Base-by-base conservation (phyloP, 2,888 invertebrate genomes). In the Drosophila incognita region DNA sequence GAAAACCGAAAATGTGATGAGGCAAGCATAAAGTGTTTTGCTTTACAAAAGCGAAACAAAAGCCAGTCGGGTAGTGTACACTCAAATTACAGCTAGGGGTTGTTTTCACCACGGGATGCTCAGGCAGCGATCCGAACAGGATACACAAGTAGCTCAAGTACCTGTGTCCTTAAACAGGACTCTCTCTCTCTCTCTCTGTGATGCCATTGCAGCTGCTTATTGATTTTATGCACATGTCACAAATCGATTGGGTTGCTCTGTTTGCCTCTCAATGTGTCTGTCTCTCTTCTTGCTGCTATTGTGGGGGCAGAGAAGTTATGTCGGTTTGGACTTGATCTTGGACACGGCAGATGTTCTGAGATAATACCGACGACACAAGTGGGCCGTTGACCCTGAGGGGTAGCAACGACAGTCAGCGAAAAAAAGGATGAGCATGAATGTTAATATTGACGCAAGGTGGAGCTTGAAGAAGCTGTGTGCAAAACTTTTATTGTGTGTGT, bases 391-490 rank as follows among this genome's bases (percentile, higher is more conserved):
- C 87, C 89, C 88, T 82, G 82, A 74, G 74, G 79, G 82, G 82
- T 82, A 67, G 82, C 51, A 63, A 13, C 52, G 46, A 21, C 72
- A 48, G 13, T 27, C 7, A 24, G 27, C 31, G n/a, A 46, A 52
- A 57, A 63, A 75, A 86, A 86, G 83, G 89, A 83, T 88, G 83
- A 86, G 83, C 83, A 83, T 83, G 81, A 83, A 83, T 83, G 86
- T 83, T 87, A 83, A 86, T 83, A 87, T 83, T 83, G 83, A 87
- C 71, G 89, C 84, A 87, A 84, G 83, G 82, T 89, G 89, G 78
- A 83, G 89, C 70, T 74, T 65, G 58, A 29, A 58, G 73, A 29
- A 58, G 65, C 58, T 58, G 60, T 51, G 42, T 48, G 54, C 54
- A 29, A n/a, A 52, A 46, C 48, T 29, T 29, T 42, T 6, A 6